Conservation (phyloP, 2,888 invertebrate genomes). For the Craniophora ligustri region DNA sequence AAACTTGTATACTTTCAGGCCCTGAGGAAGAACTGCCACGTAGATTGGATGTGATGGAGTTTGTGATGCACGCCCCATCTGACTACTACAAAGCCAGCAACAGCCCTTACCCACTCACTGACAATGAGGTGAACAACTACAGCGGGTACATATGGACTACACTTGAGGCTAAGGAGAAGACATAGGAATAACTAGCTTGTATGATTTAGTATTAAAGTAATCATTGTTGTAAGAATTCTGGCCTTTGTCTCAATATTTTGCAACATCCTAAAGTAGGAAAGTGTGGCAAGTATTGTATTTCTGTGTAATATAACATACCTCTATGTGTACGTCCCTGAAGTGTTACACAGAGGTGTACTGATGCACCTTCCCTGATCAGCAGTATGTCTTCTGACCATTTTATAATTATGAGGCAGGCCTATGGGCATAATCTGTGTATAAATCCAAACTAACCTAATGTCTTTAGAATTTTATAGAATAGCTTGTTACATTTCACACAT, state of each 20-base stretch:
- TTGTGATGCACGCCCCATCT: constrained; percentile 97
- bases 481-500: no score
- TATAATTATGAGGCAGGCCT: no score
- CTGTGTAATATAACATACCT: no score
- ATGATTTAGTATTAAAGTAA: constrained; percentile 33
- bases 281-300: neutral
- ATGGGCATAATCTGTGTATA: no score
- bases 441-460: no score
- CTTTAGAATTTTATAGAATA: no score
- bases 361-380: no score
- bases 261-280: no score
- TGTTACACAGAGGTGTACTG: no score
- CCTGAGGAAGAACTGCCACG: constrained; percentile 97
- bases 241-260: neutral
- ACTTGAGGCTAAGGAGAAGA: constrained; percentile 83
- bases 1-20: constrained; percentile 83
- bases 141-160: constrained; percentile 91
- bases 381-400: no score
- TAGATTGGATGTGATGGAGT: constrained; percentile 95
- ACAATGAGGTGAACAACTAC: constrained; percentile 80
- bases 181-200: constrained; percentile 48
- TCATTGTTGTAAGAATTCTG: constrained; percentile 9
- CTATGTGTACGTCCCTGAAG: no score
- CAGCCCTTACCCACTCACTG: constrained; percentile 92
- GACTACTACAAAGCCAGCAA: constrained; percentile 94